Percentiles rank a stretch among this genome's conserved stretches.
Evolutionary conservation across 2,888 invertebrate species (phyloP).

Genomic region (Nysson spinosus): DNA sequence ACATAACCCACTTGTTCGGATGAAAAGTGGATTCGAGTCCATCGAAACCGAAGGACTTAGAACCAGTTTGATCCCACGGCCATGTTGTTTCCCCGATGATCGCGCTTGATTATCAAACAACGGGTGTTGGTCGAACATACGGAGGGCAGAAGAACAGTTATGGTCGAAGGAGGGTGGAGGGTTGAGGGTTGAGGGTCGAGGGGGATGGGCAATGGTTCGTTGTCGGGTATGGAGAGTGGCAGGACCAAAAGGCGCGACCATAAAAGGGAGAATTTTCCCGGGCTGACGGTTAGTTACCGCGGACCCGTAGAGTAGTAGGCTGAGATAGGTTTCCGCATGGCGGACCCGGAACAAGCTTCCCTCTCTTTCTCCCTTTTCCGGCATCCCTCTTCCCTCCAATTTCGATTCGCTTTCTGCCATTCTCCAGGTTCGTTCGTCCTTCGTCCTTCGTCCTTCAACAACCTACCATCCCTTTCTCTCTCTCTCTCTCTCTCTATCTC

Average conservation of each 20-base stretch:
- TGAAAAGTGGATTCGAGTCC: too few species aligned
- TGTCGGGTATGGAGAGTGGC: constrained; percentile 26
- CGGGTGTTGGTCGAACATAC: not conserved
- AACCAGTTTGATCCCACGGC: not conserved
- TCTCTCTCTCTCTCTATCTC: not conserved
- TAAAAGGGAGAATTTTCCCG: constrained; percentile 58
- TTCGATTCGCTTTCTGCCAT: constrained; percentile 13
- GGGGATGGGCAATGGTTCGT: constrained; percentile 12
- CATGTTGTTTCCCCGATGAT: too few species aligned
- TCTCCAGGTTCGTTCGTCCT: constrained; percentile 1
- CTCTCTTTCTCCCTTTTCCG: constrained; percentile 9
- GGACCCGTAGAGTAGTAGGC: constrained; percentile 40
- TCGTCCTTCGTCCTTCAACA: not conserved
- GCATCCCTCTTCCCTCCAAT: constrained; percentile 4
- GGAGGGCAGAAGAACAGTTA: constrained; percentile 26
- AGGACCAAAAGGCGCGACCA: constrained; percentile 52
- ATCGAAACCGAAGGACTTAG: not conserved
- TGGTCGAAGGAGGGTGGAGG: not conserved
- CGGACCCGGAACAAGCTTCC: constrained; percentile 55
- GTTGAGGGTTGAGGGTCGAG: not conserved
- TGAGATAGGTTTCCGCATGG: constrained; percentile 64
- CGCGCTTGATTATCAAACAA: too few species aligned
- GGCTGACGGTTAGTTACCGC: constrained; percentile 60
- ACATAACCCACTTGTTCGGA: too few species aligned
- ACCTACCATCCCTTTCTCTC: too few species aligned